These are phyloP conservation scores for Phalera bucephala DNA, from an alignment of 2,888 invertebrate genomes.

Conservation along the genomic window DNA sequence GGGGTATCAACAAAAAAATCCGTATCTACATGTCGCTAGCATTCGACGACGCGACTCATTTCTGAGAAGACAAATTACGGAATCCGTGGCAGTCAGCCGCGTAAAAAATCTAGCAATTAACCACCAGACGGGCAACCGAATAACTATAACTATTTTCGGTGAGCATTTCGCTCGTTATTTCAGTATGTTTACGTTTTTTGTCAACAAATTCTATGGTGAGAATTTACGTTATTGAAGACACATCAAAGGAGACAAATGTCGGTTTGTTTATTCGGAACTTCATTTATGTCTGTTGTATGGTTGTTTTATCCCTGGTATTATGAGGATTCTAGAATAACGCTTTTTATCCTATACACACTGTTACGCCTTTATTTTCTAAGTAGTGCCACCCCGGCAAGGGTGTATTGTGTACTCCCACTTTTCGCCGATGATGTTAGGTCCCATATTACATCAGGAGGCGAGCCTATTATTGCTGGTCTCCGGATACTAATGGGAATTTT, in stretches of 20 bases:
- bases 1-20: slow-evolving; percentile 55
- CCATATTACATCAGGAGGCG: too few species aligned
- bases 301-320: too few species aligned
- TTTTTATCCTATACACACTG: too few species aligned
- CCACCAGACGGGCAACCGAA: slow-evolving; percentile 59
- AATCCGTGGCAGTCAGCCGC: slow-evolving; percentile 69
- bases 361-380: too few species aligned
- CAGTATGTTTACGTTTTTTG: slow-evolving; percentile 63
- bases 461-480: too few species aligned
- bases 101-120: slow-evolving; percentile 81
- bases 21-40: slow-evolving; percentile 75
- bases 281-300: too few species aligned
- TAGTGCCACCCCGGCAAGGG: too few species aligned
- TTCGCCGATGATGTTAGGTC: too few species aligned
- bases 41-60: slow-evolving; percentile 82
- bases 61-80: slow-evolving; percentile 82
- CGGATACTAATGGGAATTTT: too few species aligned
- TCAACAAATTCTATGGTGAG: slow-evolving; percentile 45
- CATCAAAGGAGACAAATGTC: slow-evolving; percentile 50
- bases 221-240: slow-evolving; percentile 50
- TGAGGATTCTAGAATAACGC: too few species aligned
- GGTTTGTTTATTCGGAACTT: slow-evolving; percentile 39
- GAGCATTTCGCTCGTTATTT: slow-evolving; percentile 72
- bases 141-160: slow-evolving; percentile 69
- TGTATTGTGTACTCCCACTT: too few species aligned